phyloP scores from a whole-genome alignment of 2,797 vertebrate species.

The Dipus sagitta region DNA sequence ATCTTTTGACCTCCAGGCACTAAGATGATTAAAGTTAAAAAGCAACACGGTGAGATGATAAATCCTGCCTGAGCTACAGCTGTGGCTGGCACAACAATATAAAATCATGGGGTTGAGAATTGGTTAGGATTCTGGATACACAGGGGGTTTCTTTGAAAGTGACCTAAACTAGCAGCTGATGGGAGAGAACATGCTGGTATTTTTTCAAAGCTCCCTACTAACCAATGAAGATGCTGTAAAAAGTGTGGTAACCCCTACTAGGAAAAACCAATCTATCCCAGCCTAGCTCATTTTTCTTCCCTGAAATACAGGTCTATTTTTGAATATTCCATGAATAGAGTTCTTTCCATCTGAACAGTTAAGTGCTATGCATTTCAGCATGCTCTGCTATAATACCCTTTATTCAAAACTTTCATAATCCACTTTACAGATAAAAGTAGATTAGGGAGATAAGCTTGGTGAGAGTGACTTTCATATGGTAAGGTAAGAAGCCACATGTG shows the following conservation, averaged over 20 bases:
- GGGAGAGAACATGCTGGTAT: slow-evolving; percentile 39
- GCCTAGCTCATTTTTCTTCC: slow-evolving; percentile 73
- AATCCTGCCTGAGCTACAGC: slow-evolving; percentile 69
- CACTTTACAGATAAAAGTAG: slow-evolving; percentile 76
- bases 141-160: slow-evolving; percentile 77
- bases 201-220: slow-evolving; percentile 69
- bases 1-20: slow-evolving; percentile 74
- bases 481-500: slow-evolving; percentile 44
- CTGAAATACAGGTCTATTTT: slow-evolving; percentile 73
- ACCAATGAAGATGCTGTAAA: slow-evolving; percentile 70
- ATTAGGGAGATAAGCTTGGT: slow-evolving; percentile 72
- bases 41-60: slow-evolving; percentile 60
- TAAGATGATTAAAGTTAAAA: slow-evolving; percentile 81
- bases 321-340: slow-evolving; percentile 64
- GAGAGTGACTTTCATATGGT: slow-evolving; percentile 63
- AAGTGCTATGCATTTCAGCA: slow-evolving; percentile 71
- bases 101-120: slow-evolving; percentile 64
- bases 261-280: slow-evolving; percentile 66
- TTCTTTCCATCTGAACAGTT: slow-evolving; percentile 69
- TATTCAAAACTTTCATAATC: slow-evolving; percentile 80
- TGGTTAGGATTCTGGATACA: slow-evolving; percentile 54
- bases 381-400: slow-evolving; percentile 71
- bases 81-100: slow-evolving; percentile 67
- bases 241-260: slow-evolving; percentile 71
- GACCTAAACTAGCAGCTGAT: slow-evolving; percentile 49